Evolutionary conservation across 2,797 vertebrate genomes (phyloP), one percentile per base, ranked within the genome.

Genomic region (Amazona finschi): DNA sequence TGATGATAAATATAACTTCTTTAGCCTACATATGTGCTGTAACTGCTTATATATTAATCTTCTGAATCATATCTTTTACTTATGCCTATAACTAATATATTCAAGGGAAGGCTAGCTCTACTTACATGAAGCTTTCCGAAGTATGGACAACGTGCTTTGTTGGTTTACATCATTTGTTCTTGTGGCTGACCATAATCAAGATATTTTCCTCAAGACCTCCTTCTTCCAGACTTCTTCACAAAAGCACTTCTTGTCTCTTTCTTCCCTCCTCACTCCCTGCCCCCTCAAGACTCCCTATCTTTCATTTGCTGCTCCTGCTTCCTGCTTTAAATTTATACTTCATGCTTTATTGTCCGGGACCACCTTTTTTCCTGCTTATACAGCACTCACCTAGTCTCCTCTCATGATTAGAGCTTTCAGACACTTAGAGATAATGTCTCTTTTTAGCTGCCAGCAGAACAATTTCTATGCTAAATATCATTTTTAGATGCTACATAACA

Each of bases 401-500:
- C 4, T 64, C 14, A 44, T 61, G 49, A 87, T 77, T 41, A 87
- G 39, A 90, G 33, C 22, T 90, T 85, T 79, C 52, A 91, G 22
- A 27, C 44, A 71, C 33, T 73, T 67, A 87, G 57, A 89, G 39
- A 65, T 79, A 90, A 80, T 82, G 50, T 55, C 46, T 79, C 39
- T 46, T 92, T 82, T 89, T 78, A 86, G 53, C 50, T 93, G 52
- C 61, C 33, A 89, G 44, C 4, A 69, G 78, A 94, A 89, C 6
- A 15, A 80, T 80, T 90, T 93, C 28, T 46, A 43, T n/a, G 38
- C 44, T 91, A 93, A 94, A 84, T 70, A 61, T 52, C 11, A 81
- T 82, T 90, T 93, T 96, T 85, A 94, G 71, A 50, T 20, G 49
- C 41, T 87, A 30, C 20, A 41, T 89, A 91, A 50, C 55, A 85